Base-by-base conservation (phyloP, 2,113 vertebrate species). In the Tragelaphus scriptus region DNA sequence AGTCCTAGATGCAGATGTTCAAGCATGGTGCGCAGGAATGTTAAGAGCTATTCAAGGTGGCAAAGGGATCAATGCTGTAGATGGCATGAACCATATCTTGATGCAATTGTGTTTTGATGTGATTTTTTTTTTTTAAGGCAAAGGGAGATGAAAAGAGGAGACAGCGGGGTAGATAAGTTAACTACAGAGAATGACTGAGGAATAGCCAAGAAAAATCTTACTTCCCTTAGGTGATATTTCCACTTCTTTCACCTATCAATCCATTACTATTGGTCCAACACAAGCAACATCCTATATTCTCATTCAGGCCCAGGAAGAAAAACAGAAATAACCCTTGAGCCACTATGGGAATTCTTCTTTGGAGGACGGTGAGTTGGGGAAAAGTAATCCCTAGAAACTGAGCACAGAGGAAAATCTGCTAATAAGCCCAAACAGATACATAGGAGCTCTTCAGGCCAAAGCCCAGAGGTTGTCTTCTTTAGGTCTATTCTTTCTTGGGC, bases 191-290 rank as follows among this genome's bases (percentile, higher is more conserved):
- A 87, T n/a, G 23, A 88, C n/a, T 71, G 85, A 84, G 88, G 81
- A 85, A 85, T 47, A 88, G 12, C 80, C 94, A 96, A 97, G 90
- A 91, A 95, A 68, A 94, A 30, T n/a, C 36, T 81, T n/a, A 28
- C 40, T 97, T 81, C 88, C 95, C 56, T 91, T 51, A 56, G 47
- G 65, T 88, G 56, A 61, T 17, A 2, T 85, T 88, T 95, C 80
- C 65, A 88, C 80, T 90, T 93, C 47, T 21, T 59, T 82, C 59
- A 85, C 59, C 59, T 85, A 95, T 82, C 23, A 79, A 92, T 51
- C 84, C 88, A 92, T 32, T 63, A 58, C 30, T n/a, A 44, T 85
- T 92, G 87, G 63, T 95, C 77, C 58, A 92, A 84, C 75, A 89
- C 40, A 80, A 94, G 47, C 68, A 93, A 68, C 55, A 80, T 28